Conservation (phyloP, 2,797 vertebrate species). For the Mareca penelope region DNA sequence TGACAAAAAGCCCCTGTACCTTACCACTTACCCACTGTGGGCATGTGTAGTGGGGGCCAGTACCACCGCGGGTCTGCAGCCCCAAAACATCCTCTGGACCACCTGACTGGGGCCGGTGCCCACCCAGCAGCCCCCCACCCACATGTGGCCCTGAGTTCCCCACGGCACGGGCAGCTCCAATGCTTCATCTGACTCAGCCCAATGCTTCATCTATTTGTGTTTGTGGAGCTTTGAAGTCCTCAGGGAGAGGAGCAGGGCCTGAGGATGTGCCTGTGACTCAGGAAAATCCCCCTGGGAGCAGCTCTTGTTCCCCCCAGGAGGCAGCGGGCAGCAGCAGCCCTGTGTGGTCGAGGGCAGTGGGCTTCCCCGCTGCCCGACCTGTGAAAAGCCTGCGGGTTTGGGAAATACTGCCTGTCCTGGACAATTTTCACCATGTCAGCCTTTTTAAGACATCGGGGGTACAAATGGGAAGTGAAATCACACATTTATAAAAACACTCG, state of each 20-base stretch:
- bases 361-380: background rate
- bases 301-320: background rate
- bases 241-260: background rate
- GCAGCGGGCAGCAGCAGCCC: background rate
- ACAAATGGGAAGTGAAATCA: conserved; percentile 61
- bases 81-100: background rate
- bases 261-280: background rate
- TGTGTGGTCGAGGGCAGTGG: background rate
- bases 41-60: background rate
- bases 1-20: background rate
- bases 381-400: background rate
- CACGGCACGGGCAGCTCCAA: background rate
- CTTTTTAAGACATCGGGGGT: background rate
- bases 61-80: background rate
- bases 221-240: background rate
- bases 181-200: background rate
- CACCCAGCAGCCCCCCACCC: background rate
- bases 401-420: background rate
- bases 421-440: background rate
- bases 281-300: background rate
- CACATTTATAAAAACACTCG: background rate
- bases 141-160: background rate
- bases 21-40: accelerated
- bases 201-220: background rate
- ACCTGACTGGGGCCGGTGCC: background rate